A percentile compares a stretch with the other conserved stretches of the same genome.
Conservation (phyloP, 1,140 invertebrate genomes). For the Asbolus verrucosus region DNA sequence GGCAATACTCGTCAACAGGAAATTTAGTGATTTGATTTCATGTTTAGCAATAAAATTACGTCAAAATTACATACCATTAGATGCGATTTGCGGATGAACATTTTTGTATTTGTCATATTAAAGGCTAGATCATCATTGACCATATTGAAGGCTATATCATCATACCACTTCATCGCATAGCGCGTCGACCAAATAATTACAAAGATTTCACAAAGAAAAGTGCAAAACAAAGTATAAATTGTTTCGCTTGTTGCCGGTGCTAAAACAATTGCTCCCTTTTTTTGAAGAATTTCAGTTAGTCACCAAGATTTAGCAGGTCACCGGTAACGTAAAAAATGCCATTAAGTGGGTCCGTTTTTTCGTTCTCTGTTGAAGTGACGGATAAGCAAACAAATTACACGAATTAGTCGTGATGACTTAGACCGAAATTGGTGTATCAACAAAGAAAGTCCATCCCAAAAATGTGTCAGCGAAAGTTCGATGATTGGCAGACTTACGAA, state of each 20-base stretch:
- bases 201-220: too few relatives aligned
- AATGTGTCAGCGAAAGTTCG: conserved; percentile 22
- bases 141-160: too few relatives aligned
- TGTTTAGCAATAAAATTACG: conserved; percentile 19
- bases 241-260: background rate
- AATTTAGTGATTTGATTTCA: conserved; percentile 13
- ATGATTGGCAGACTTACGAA: conserved; percentile 36
- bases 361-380: too few relatives aligned
- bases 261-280: conserved; percentile 26
- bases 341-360: conserved; percentile 8
- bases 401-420: background rate
- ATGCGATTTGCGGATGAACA: conserved; percentile 1
- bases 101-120: too few relatives aligned
- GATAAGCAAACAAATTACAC: background rate
- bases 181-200: too few relatives aligned
- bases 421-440: conserved; percentile 23
- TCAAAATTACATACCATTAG: conserved; percentile 12
- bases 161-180: too few relatives aligned
- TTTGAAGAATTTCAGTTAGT: conserved; percentile 1
- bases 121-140: too few relatives aligned
- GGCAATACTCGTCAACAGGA: conserved; percentile 25
- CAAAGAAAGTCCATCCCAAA: conserved; percentile 27
- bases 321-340: too few relatives aligned
- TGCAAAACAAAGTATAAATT: background rate
- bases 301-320: too few relatives aligned